Conservation (phyloP, 2,888 invertebrate genomes). For the Eurytoma californica region DNA sequence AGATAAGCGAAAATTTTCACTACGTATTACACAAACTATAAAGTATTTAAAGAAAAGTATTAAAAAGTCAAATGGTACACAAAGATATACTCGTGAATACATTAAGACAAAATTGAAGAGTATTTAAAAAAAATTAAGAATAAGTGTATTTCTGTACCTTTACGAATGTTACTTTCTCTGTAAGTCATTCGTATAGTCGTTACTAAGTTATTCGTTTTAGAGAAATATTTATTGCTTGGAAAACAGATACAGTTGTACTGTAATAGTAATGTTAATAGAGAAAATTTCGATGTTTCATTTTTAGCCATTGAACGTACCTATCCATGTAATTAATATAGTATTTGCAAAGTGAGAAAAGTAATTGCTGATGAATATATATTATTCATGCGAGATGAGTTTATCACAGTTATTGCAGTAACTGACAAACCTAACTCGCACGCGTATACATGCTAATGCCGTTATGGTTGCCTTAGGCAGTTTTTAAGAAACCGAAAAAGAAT, state of each 20-base stretch:
- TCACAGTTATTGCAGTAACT: neutral
- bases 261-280: conserved; percentile 12
- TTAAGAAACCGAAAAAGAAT: conserved; percentile 59
- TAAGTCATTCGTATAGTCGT: conserved; percentile 6
- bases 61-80: conserved; percentile 17
- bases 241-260: neutral
- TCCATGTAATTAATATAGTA: conserved; percentile 51
- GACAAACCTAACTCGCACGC: conserved; percentile 52
- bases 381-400: conserved; percentile 49
- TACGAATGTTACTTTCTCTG: conserved; percentile 51
- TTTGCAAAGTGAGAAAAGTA: conserved; percentile 20
- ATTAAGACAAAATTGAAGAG: conserved; percentile 5
- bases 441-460: conserved; percentile 54
- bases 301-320: conserved; percentile 51
- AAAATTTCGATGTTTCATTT: conserved; percentile 26
- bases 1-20: conserved; percentile 13
- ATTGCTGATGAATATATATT: conserved; percentile 48
- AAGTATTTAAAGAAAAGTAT: conserved; percentile 44
- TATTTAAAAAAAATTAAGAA: conserved; percentile 51
- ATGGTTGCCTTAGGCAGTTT: conserved; percentile 64
- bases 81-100: conserved; percentile 4
- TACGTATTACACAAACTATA: conserved; percentile 11
- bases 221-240: conserved; percentile 26
- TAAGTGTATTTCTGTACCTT: conserved; percentile 69
- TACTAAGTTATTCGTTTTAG: conserved; percentile 17